Percentiles rank a stretch among this genome's conserved stretches.
Conservation (phyloP, 2,797 vertebrate genomes). For the Alouatta caraya region DNA sequence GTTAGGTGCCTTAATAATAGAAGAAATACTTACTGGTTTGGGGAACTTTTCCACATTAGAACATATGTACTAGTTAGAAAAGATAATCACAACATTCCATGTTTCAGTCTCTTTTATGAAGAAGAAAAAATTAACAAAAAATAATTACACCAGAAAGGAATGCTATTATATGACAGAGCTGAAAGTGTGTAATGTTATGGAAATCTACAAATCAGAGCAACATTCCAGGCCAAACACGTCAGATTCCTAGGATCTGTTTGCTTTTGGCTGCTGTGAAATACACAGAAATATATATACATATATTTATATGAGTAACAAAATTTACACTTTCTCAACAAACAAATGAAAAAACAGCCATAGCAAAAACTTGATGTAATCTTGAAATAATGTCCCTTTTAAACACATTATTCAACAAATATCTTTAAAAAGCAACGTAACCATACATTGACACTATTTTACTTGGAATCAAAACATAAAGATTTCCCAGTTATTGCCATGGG, state of each 20-base stretch:
- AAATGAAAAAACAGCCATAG: constrained; percentile 23
- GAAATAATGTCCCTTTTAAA: constrained; percentile 30
- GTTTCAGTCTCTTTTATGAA: neutral
- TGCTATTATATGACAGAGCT: neutral
- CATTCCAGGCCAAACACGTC: neutral
- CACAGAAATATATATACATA: neutral
- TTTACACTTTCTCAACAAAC: neutral
- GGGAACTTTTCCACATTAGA: neutral
- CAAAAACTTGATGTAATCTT: neutral
- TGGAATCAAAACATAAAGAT: constrained; percentile 19
- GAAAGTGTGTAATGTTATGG: neutral
- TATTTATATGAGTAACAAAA: neutral
- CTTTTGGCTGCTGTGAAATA: constrained; percentile 20
- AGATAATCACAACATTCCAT: neutral
- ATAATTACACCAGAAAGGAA: constrained; percentile 13
- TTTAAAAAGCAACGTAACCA: neutral
- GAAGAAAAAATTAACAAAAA: neutral
- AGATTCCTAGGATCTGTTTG: neutral
- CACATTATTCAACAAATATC: neutral
- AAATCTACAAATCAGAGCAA: neutral
- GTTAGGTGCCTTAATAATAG: neutral
- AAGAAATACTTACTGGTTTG: neutral
- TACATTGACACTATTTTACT: neutral
- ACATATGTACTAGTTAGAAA: neutral
- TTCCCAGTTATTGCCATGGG: constrained; percentile 38